Percentiles rank a stretch among this genome's conserved stretches.
phyloP scores from a whole-genome alignment of 2,797 vertebrate species.

The Borostomias antarcticus region DNA sequence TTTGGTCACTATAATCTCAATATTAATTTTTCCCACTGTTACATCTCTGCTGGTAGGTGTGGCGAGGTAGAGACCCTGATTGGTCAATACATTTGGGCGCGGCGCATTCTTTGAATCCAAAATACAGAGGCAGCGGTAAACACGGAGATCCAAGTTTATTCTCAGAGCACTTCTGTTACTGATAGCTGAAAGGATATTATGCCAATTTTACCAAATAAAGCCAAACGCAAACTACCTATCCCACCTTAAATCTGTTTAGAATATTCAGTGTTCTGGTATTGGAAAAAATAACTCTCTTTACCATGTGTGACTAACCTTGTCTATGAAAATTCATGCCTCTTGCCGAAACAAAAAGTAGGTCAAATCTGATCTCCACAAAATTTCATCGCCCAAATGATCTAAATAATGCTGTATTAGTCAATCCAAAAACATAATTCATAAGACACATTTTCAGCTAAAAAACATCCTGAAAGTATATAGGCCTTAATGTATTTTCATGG shows the following conservation, averaged over 20 bases:
- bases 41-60: too few species aligned
- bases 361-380: not conserved
- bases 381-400: not conserved
- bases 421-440: not conserved
- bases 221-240: too few species aligned
- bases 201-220: too few species aligned
- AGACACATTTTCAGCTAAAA: not conserved
- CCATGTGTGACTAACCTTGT: not conserved
- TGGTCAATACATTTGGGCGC: too few species aligned
- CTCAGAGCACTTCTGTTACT: too few species aligned
- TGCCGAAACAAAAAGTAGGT: slow-evolving; percentile 17
- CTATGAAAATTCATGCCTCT: not conserved
- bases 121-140: too few species aligned
- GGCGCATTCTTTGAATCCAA: too few species aligned
- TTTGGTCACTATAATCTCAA: too few species aligned
- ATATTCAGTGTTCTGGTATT: not conserved
- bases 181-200: too few species aligned
- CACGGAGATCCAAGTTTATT: too few species aligned
- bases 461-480: not conserved
- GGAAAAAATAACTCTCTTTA: slow-evolving; percentile 4
- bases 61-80: too few species aligned
- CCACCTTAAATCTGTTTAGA: not conserved
- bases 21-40: too few species aligned
- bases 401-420: not conserved
- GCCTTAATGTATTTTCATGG: slow-evolving; percentile 21